Evolutionary conservation across 2,113 vertebrate genomes (phyloP).

Genomic region (Suncus etruscus): DNA sequence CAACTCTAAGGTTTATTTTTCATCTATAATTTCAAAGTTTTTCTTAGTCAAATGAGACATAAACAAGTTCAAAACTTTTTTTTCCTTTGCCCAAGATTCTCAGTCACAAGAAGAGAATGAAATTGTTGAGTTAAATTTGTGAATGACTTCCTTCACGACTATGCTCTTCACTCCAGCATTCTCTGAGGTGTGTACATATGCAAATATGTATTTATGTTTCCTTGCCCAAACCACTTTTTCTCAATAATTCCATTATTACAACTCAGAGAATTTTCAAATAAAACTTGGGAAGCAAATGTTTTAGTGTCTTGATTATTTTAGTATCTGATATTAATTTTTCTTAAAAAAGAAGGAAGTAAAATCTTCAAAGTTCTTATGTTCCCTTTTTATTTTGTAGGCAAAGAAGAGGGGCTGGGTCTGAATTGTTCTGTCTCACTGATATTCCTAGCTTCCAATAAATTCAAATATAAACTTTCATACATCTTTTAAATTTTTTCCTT

Average conservation of each 20-base stretch:
- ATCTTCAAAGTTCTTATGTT: not conserved
- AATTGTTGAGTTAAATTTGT: not conserved
- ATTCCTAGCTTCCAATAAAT: not conserved
- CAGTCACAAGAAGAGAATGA: not conserved
- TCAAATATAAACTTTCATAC: not conserved
- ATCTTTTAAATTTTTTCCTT: not conserved
- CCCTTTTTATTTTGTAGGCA: not conserved
- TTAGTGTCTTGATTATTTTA: not conserved
- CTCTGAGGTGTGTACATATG: not conserved
- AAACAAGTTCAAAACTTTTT: not conserved
- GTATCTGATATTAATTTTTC: not conserved
- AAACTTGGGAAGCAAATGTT: not conserved
- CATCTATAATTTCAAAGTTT: conserved; percentile 4
- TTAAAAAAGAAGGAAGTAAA: not conserved
- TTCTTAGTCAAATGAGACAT: not conserved
- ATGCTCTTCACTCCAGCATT: not conserved
- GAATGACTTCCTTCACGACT: not conserved
- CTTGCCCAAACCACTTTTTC: not conserved
- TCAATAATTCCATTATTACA: not conserved
- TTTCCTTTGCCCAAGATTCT: not conserved
- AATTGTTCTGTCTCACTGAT: not conserved
- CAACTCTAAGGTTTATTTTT: not conserved
- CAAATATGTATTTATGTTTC: not conserved
- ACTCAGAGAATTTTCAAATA: not conserved
- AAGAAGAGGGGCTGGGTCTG: accelerated